A percentile compares a stretch with the other conserved stretches of the same genome.
phyloP scores from a whole-genome alignment of 2,888 invertebrate species.

The Hecatera dysodea region DNA sequence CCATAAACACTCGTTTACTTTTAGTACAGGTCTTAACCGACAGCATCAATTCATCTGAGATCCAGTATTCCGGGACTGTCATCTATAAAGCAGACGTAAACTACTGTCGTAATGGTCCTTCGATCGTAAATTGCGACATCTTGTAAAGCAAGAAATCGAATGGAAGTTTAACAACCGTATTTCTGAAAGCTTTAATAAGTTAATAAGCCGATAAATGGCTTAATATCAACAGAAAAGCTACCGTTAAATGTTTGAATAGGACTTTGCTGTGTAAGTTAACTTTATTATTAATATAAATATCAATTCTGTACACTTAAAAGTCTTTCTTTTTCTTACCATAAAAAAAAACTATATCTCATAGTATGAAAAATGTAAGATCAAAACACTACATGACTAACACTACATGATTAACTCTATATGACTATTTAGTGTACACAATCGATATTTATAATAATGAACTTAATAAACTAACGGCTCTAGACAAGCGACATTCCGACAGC shows the following conservation, averaged over 20 bases:
- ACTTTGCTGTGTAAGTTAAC: background rate
- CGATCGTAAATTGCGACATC: slow-evolving; percentile 25
- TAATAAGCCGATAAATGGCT: slow-evolving; percentile 35
- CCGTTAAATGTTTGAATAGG: slow-evolving; percentile 1
- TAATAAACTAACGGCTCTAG: too few species aligned
- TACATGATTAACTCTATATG: too few species aligned
- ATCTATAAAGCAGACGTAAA: slow-evolving; percentile 3
- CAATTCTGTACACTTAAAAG: too few species aligned
- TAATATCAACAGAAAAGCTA: slow-evolving; percentile 13
- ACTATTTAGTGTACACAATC: too few species aligned
- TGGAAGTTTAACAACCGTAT: slow-evolving; percentile 19
- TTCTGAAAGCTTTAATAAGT: slow-evolving; percentile 37
- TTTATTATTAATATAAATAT: too few species aligned
- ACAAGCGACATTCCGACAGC: too few species aligned
- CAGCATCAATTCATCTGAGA: slow-evolving; percentile 4
- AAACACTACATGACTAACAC: too few species aligned
- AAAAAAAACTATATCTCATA: too few species aligned
- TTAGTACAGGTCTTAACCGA: background rate
- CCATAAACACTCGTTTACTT: background rate
- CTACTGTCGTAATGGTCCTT: slow-evolving; percentile 10
- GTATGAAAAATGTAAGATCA: too few species aligned
- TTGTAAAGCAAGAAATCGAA: slow-evolving; percentile 13
- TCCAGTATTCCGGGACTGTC: background rate
- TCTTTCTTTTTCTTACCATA: too few species aligned
- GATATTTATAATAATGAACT: too few species aligned